Base-by-base conservation (phyloP, 2,888 invertebrate species). In the Coenonympha glycerion region DNA sequence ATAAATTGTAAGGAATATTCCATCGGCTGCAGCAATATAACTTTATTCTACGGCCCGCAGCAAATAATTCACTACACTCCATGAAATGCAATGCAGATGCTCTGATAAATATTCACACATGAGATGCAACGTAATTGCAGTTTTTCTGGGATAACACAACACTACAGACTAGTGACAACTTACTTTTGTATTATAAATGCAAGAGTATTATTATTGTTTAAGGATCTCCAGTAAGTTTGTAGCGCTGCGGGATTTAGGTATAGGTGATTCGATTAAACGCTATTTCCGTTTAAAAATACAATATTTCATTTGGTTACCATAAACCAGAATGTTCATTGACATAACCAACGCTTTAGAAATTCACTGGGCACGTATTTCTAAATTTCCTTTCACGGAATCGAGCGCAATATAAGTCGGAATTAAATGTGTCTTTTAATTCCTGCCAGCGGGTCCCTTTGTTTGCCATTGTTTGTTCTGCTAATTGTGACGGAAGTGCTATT, bases 81-180 rank as follows among this genome's bases (percentile, higher is more conserved):
- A 76, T 21, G 44, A 31, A 80, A 81, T 83, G 83, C 82, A 80
- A 82, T 76, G 79, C 81, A 81, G 79, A 79, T 79, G 73, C 18
- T 28, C 28, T 79, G 76, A 73, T 81, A 83, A 31, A 31, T 26
- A 26, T n/a, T n/a, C n/a, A 81, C 79, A 78, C 82, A 84, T 79
- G 77, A 77, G 74, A 76, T 71, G 79, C 74, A 76, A 82, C 79
- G 79, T 82, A 79, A 81, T 81, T 78, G 76, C 64, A 66, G 61
- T 82, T 83, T 79, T 79, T 78, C 75, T 71, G 47, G 48, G 46
- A 46, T 56, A 51, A 57, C 53, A 15, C 24, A 24, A 30, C 28
- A 16, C 13, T 24, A 8, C 3, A 19, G 22, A 26, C 9, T 3
- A n/a, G 24, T 8, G 9, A n/a, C n/a, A n/a, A n/a, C n/a, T n/a